Conservation (phyloP, 2,888 invertebrate genomes). For the Alcis repandata region DNA sequence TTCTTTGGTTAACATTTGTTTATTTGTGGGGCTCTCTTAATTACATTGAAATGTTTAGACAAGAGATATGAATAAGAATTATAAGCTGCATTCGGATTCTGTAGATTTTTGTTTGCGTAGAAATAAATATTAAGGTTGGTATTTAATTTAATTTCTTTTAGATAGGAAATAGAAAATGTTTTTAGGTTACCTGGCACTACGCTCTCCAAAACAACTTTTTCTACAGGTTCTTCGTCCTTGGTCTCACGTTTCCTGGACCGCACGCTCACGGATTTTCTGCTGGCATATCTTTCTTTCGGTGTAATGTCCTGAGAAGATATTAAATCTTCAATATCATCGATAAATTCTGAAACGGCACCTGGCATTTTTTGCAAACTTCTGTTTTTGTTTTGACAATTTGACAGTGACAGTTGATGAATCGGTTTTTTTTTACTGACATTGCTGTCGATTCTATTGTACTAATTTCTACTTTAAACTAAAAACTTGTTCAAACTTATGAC, state of each 20-base stretch:
- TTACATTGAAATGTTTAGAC: too few relatives aligned
- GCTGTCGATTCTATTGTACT: too few relatives aligned
- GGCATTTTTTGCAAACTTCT: conserved; percentile 76
- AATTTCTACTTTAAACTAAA: too few relatives aligned
- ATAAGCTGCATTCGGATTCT: too few relatives aligned
- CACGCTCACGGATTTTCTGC: conserved; percentile 89
- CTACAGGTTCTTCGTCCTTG: conserved; percentile 65
- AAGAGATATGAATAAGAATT: too few relatives aligned
- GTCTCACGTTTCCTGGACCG: conserved; percentile 86
- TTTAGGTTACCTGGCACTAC: conserved; percentile 87
- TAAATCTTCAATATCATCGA: conserved; percentile 95
- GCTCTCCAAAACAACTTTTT: conserved; percentile 85
- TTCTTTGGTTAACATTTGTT: too few relatives aligned
- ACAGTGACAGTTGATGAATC: neutral
- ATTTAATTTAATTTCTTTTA: conserved; percentile 1
- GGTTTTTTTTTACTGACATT: too few relatives aligned
- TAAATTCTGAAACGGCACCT: conserved; percentile 88
- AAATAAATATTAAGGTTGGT: neutral
- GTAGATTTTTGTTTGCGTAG: too few relatives aligned
- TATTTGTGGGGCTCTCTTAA: too few relatives aligned
- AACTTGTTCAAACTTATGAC: too few relatives aligned
- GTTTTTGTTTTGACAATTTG: conserved; percentile 46
- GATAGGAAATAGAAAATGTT: conserved; percentile 27
- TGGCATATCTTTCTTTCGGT: conserved; percentile 92
- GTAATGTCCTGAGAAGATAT: conserved; percentile 93